phyloP scores from a whole-genome alignment of 1,140 invertebrate species.

The Pachyrhynchus sulphureomaculatus region DNA sequence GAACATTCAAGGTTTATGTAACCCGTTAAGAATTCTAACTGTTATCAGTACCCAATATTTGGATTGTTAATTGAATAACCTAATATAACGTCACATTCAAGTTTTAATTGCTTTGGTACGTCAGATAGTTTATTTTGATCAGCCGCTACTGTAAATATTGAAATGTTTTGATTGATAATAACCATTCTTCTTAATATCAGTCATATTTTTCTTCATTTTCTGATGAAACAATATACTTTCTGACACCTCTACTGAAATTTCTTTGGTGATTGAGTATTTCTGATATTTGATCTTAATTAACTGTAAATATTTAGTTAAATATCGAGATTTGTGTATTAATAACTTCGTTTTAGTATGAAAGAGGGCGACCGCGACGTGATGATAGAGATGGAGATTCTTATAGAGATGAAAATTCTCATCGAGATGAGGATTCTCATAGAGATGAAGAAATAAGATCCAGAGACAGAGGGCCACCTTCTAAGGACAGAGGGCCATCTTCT shows the following conservation, averaged over 20 bases:
- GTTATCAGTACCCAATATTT: no score
- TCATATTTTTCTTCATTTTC: no score
- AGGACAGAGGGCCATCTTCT: not conserved
- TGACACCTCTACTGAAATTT: conserved; percentile 30
- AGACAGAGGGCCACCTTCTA: conserved; percentile 1
- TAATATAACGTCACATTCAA: no score
- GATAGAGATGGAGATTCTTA: not conserved
- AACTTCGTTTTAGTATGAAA: conserved; percentile 7
- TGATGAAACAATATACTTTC: conserved; percentile 22
- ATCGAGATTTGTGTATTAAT: not conserved
- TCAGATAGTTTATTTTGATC: no score
- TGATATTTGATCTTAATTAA: not conserved
- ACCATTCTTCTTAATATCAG: no score
- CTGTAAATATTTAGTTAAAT: not conserved
- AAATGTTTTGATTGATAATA: no score
- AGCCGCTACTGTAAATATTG: no score
- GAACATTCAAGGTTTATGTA: no score
- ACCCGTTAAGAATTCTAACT: no score
- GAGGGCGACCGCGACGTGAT: conserved; percentile 10
- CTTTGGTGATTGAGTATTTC: conserved; percentile 21
- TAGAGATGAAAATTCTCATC: no score
- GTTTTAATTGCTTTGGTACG: no score
- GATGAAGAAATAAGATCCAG: conserved; percentile 1
- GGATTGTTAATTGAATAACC: no score
- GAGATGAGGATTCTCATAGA: not conserved